Conservation (phyloP, 2,797 vertebrate species). For the Danionella dracula region DNA sequence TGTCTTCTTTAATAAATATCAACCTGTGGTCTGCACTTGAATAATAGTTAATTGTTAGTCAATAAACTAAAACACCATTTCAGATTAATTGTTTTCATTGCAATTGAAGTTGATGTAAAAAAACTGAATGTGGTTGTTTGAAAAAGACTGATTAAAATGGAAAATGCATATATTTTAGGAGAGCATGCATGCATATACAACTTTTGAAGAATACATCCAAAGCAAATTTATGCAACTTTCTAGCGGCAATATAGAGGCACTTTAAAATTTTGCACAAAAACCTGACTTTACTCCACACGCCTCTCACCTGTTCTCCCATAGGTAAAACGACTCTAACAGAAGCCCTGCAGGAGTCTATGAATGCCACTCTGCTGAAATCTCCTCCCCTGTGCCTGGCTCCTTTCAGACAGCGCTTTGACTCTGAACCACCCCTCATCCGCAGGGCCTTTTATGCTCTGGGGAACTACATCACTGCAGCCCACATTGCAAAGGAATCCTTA, state of each 20-base stretch:
- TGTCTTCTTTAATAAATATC: too few species aligned
- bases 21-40: too few species aligned
- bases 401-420: conserved; percentile 82
- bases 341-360: conserved; percentile 70
- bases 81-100: too few species aligned
- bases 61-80: too few species aligned
- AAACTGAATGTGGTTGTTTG: too few species aligned
- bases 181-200: too few species aligned
- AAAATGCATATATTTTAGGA: too few species aligned
- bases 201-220: too few species aligned
- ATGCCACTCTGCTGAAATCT: conserved; percentile 74
- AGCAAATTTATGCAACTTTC: too few species aligned
- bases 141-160: too few species aligned
- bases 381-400: conserved; percentile 78
- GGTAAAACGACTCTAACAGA: conserved; percentile 88
- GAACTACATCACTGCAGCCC: conserved; percentile 87
- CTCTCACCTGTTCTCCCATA: conserved; percentile 43
- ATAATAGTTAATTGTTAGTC: too few species aligned
- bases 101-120: too few species aligned
- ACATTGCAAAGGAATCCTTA: conserved; percentile 70
- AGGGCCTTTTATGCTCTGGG: conserved; percentile 91
- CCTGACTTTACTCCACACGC: neutral
- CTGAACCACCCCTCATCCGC: conserved; percentile 77
- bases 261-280: neutral
- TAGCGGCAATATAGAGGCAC: neutral